Percentiles rank a stretch among this genome's conserved stretches.
These are phyloP conservation scores for Zapus hudsonius DNA, from an alignment of 2,113 vertebrate genomes.

Conservation along the genomic window DNA sequence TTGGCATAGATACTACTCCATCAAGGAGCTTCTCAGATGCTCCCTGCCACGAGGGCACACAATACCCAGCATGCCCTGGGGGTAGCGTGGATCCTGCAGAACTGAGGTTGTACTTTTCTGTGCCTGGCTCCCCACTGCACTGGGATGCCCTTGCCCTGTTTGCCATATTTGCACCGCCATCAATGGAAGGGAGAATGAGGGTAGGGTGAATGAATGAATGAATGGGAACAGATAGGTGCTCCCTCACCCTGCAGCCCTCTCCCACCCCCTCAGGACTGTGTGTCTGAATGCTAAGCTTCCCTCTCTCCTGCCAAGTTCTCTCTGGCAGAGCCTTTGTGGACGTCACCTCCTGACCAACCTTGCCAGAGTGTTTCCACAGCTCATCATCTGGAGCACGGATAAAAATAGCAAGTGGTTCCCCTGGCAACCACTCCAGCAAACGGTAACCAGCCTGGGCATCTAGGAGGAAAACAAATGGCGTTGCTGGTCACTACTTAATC, in stretches of 20 bases:
- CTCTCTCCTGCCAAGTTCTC: neutral
- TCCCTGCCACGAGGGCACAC: neutral
- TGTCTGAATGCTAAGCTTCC: neutral
- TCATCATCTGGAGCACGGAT: slow-evolving; percentile 51
- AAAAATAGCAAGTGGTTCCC: slow-evolving; percentile 72
- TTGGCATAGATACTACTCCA: neutral
- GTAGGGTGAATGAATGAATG: neutral
- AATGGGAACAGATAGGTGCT: neutral
- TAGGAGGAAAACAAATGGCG: neutral
- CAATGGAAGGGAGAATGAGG: neutral
- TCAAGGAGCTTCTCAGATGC: neutral
- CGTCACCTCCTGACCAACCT: neutral
- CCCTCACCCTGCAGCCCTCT: neutral
- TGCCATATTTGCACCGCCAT: neutral
- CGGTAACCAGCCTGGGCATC: neutral
- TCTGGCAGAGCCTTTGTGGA: neutral
- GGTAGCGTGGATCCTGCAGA: neutral
- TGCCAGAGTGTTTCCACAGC: neutral
- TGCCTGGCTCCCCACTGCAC: neutral
- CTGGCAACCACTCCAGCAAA: slow-evolving; percentile 75
- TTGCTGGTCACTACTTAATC: neutral
- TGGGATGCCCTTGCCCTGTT: neutral
- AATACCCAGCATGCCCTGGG: fast-evolving
- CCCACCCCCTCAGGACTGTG: neutral
- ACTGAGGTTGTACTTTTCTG: neutral